Evolutionary conservation across 2,888 invertebrate species (phyloP), one percentile per base, ranked within the genome.

Genomic region (Phorcus lineatus): DNA sequence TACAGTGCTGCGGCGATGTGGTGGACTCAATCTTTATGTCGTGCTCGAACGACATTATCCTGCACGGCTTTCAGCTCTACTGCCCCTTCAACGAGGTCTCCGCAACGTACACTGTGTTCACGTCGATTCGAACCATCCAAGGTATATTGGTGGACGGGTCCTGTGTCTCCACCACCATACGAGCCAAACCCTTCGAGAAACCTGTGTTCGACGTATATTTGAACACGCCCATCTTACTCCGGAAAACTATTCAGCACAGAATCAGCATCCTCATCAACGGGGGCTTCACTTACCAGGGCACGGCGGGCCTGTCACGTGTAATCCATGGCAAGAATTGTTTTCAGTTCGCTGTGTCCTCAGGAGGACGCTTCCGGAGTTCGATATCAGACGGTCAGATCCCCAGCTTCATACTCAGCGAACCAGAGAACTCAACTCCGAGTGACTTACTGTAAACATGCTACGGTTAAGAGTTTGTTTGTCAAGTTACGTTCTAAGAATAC

Each of bases 1-100:
- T 75, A 62, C 28, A 16, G 24, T 52, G 36, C 67, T 36, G 36
- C 36, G 55, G 76, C 67, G 80, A 80, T 70, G 28, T 62, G 0
- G 62, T 62, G 24, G 80, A 75, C 3, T 75, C 80, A 22, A 54
- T 80, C 19, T 76, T 76, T 22, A 76, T 80, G 36, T 53, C 76
- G 75, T 80, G 76, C 54, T 40, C 67, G 17, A 57, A 74, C 17
- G 80, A 80, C 54, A 57, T 80, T n/a, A 16, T 54, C 31, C 76
- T 80, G 16, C 80, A 77, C 53, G 70, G 67, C 22, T 36, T 76
- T 16, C 76, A 67, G 19, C 24, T 80, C 52, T 80, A 67, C 55
- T 62, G 62, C 11, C 62, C 62, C 11, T 62, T 62, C 17, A 62
- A 62, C 62, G 62, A 62, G 24, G 62, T 62, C 1, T 24, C 28